A percentile compares a stretch with the other conserved stretches of the same genome.
Evolutionary conservation across 2,888 invertebrate species (phyloP).

Genomic region (Volucella zonaria): DNA sequence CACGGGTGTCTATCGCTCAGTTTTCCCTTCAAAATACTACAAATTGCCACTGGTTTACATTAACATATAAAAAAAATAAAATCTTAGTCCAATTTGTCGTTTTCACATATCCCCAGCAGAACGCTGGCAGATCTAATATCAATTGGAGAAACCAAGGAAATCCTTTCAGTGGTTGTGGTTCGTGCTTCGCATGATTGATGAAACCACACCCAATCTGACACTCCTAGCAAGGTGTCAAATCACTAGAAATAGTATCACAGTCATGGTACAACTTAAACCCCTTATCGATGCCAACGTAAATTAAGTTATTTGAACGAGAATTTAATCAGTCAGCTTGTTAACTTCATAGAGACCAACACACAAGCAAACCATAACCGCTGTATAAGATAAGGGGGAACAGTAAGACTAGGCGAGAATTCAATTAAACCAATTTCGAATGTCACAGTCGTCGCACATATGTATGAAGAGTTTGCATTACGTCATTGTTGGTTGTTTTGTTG

Average conservation of each 20-base stretch:
- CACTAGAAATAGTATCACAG: neutral
- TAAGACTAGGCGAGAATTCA: slow-evolving; percentile 45
- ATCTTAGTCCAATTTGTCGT: neutral
- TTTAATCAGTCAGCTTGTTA: slow-evolving; percentile 59
- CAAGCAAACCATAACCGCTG: slow-evolving; percentile 1
- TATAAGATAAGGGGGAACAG: slow-evolving; percentile 54
- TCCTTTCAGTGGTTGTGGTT: slow-evolving; percentile 2
- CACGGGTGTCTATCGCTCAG: too few relatives aligned
- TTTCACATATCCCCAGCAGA: neutral
- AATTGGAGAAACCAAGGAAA: neutral
- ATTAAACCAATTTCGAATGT: slow-evolving; percentile 56
- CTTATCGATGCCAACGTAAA: slow-evolving; percentile 38
- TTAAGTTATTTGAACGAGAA: slow-evolving; percentile 38
- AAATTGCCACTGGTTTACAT: too few relatives aligned
- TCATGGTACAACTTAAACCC: slow-evolving; percentile 12
- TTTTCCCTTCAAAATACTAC: too few relatives aligned
- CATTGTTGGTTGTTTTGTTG: slow-evolving; percentile 32
- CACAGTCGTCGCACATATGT: slow-evolving; percentile 17
- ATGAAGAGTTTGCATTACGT: slow-evolving; percentile 50
- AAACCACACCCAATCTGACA: slow-evolving; percentile 19
- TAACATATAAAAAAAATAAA: too few relatives aligned
- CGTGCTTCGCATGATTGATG: neutral
- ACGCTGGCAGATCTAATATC: neutral
- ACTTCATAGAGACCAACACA: slow-evolving; percentile 4
- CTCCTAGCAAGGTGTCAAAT: neutral